These are phyloP conservation scores for Cyclargus thomasi DNA, from an alignment of 1,140 invertebrate species.

Conservation along the genomic window DNA sequence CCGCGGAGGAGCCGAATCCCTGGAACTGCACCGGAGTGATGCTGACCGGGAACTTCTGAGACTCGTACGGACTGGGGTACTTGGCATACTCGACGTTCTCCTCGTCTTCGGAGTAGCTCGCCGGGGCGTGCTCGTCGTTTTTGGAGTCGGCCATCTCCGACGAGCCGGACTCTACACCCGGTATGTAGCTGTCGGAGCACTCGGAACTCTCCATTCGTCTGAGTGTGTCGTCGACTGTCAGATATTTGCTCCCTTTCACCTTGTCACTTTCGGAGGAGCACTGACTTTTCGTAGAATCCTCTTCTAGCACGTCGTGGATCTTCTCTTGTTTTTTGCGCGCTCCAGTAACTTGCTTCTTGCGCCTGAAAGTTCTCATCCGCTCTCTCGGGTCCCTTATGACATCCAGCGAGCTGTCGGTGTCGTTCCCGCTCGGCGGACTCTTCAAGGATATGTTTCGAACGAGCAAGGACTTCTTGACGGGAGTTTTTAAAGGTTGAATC, in stretches of 20 bases:
- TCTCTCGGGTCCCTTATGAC: slow-evolving; percentile 77
- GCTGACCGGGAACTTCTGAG: slow-evolving; percentile 58
- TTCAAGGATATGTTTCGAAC: slow-evolving; percentile 74
- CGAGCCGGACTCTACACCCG: slow-evolving; percentile 79
- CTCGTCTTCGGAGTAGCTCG: slow-evolving; percentile 76
- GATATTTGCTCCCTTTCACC: slow-evolving; percentile 55
- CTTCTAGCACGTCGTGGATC: slow-evolving; percentile 74
- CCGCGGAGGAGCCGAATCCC: slow-evolving; percentile 77
- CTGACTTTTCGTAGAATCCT: slow-evolving; percentile 73
- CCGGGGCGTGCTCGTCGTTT: slow-evolving; percentile 66
- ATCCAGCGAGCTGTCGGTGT: slow-evolving; percentile 81
- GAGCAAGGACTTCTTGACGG: slow-evolving; percentile 74
- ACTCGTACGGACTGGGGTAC: slow-evolving; percentile 61
- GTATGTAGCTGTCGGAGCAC: slow-evolving; percentile 80
- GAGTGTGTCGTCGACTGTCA: slow-evolving; percentile 55
- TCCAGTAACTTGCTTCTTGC: slow-evolving; percentile 76
- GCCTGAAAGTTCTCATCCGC: slow-evolving; percentile 77
- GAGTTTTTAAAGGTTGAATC: slow-evolving; percentile 76
- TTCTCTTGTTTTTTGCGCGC: slow-evolving; percentile 75
- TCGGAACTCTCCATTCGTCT: slow-evolving; percentile 76
- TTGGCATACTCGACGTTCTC: slow-evolving; percentile 73
- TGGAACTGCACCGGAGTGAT: slow-evolving; percentile 75
- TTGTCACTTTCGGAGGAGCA: slow-evolving; percentile 75
- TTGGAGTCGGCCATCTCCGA: slow-evolving; percentile 75
- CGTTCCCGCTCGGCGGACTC: slow-evolving; percentile 81